Evolutionary conservation across 2,797 vertebrate genomes (phyloP), one percentile per base, ranked within the genome.

Genomic region (Sebastes glaucus): DNA sequence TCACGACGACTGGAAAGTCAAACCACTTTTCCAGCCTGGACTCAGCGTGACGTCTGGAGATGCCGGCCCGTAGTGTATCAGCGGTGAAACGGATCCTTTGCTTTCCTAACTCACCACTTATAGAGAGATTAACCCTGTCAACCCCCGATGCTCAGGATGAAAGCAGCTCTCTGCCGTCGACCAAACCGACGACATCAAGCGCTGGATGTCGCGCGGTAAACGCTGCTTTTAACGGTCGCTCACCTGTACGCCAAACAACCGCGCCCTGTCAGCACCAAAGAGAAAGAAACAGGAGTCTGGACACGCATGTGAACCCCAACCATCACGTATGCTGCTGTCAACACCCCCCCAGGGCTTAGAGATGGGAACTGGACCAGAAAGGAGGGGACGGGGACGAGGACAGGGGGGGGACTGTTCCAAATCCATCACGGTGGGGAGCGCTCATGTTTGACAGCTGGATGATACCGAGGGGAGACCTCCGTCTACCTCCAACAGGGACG

Each of bases 311-410:
- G 80, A 84, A 86, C 74, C 83, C 78, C 80, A 70, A 83, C 72
- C 76, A 81, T 89, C 82, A 78, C 57, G 85, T 77, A 66, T 53
- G 83, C 83, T 86, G 84, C 80, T 92, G 89, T 94, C 92, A 90
- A 85, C 91, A 91, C 88, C 80, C 64, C 35, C 38, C 38, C 13
- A 71, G 84, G 90, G 87, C 86, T 86, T 66, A 80, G 78, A 57
- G 83, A 90, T 88, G 90, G 82, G 88, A 93, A 86, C 84, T 92
- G 91, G 87, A 93, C 90, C 86, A 91, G 88, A 91, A 92, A 88
- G 84, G 77, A 13, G 14, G 1, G 32, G 32, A 32, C 32, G 11
- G 0, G 33, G 81, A 33, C 33, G 33, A 0, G 32, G 30, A 32
- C 30, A 7, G 33, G 32, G 33, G 8, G 71, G 71, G 56, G 56